phyloP scores from a whole-genome alignment of 1,140 invertebrate species.

The Atta cephalotes region DNA sequence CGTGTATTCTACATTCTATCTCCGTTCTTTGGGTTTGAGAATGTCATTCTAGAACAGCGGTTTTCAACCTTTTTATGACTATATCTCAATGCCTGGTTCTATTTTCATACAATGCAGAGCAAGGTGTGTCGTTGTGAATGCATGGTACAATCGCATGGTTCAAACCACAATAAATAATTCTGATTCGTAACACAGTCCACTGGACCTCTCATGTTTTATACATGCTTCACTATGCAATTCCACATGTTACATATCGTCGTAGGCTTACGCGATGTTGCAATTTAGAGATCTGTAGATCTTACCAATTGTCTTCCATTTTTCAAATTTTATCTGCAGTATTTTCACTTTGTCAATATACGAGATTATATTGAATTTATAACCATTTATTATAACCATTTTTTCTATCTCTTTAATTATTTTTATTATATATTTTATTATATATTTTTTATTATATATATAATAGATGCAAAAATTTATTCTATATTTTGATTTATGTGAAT shows the following conservation, averaged over 20 bases:
- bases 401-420: not conserved
- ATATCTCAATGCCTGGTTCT: not conserved
- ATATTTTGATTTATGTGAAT: not conserved
- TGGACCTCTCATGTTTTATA: slow-evolving; percentile 73
- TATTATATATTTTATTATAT: no score
- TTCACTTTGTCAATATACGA: not conserved
- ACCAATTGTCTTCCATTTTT: not conserved
- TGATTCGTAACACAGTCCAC: slow-evolving; percentile 66
- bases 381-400: not conserved
- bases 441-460: no score
- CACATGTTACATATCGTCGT: slow-evolving; percentile 57
- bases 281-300: slow-evolving; percentile 22
- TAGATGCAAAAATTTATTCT: not conserved
- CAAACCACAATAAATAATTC: slow-evolving; percentile 76
- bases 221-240: slow-evolving; percentile 51
- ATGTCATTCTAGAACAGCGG: slow-evolving; percentile 13
- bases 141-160: slow-evolving; percentile 63
- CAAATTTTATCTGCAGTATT: not conserved
- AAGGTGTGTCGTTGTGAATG: not conserved
- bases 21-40: slow-evolving; percentile 16
- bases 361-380: not conserved
- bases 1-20: not conserved
- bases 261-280: slow-evolving; percentile 27
- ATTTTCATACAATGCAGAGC: slow-evolving; percentile 16
- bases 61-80: slow-evolving; percentile 23